phyloP scores from a whole-genome alignment of 1,140 invertebrate species.

The Luehdorfia chinensis region DNA sequence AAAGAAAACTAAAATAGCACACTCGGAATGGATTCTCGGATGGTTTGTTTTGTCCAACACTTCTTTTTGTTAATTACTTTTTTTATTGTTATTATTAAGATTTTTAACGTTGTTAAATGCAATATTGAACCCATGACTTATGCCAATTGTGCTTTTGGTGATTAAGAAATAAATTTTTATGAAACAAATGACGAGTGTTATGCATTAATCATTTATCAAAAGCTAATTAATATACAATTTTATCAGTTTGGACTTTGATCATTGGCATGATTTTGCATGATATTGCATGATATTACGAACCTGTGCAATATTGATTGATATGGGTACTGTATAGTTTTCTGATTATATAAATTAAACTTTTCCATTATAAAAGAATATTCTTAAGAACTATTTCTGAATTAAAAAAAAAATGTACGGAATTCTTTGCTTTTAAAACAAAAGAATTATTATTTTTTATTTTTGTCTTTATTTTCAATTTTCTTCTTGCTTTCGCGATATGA shows the following conservation, averaged over 20 bases:
- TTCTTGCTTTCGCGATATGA: slow-evolving; percentile 22
- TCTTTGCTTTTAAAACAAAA: slow-evolving; percentile 35
- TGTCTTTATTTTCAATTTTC: slow-evolving; percentile 21
- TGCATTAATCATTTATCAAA: slow-evolving; percentile 19
- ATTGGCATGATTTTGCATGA: slow-evolving; percentile 60
- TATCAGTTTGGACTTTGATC: slow-evolving; percentile 21
- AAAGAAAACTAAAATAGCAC: slow-evolving; percentile 38
- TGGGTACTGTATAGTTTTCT: slow-evolving; percentile 66
- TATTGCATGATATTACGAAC: too few species aligned
- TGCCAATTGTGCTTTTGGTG: slow-evolving; percentile 38
- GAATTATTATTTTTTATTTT: slow-evolving; percentile 33
- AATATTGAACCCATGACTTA: slow-evolving; percentile 52
- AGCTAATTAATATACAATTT: slow-evolving; percentile 3
- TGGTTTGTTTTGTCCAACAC: slow-evolving; percentile 62
- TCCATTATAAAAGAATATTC: slow-evolving; percentile 47
- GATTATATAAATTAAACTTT: slow-evolving; percentile 56
- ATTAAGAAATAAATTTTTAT: slow-evolving; percentile 27
- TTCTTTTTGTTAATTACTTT: slow-evolving; percentile 70
- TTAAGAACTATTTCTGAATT: slow-evolving; percentile 49
- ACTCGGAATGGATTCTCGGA: slow-evolving; percentile 66
- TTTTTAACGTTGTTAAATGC: slow-evolving; percentile 73
- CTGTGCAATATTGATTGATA: slow-evolving; percentile 67
- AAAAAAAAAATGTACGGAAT: slow-evolving; percentile 38
- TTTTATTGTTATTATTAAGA: slow-evolving; percentile 73
- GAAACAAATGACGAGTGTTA: slow-evolving; percentile 9